Evolutionary conservation across 2,113 vertebrate species (phyloP).

Genomic region (Seriola rivoliana): DNA sequence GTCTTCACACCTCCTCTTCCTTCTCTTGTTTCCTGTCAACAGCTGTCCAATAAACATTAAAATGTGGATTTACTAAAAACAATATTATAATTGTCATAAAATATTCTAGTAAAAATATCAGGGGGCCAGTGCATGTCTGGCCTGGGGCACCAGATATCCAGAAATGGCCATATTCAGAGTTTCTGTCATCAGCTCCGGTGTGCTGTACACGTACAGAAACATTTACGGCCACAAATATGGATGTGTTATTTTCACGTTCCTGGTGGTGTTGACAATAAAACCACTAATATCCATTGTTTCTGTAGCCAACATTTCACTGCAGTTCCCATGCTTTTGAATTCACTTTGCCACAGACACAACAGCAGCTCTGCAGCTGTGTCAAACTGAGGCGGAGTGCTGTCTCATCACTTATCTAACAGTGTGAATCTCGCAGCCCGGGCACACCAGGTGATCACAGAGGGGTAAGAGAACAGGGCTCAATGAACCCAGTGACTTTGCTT

Average conservation of each 20-base stretch:
- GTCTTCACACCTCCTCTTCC: too few relatives aligned
- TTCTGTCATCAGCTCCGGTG: too few relatives aligned
- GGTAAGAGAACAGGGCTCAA: background rate
- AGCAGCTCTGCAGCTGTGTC: background rate
- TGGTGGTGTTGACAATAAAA: background rate
- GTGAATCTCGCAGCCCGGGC: background rate
- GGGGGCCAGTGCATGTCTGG: too few relatives aligned
- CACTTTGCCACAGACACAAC: background rate
- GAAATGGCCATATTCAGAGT: too few relatives aligned
- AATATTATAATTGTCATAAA: too few relatives aligned
- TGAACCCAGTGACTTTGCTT: background rate
- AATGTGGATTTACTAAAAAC: too few relatives aligned
- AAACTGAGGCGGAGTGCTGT: background rate
- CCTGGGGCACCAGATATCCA: too few relatives aligned
- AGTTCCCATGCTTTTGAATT: background rate
- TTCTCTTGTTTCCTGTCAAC: too few relatives aligned
- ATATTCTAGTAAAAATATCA: too few relatives aligned
- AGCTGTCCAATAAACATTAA: too few relatives aligned
- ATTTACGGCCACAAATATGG: background rate
- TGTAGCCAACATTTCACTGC: background rate
- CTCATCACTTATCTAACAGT: background rate
- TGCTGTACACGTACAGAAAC: too few relatives aligned
- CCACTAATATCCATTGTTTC: background rate
- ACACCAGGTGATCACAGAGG: background rate
- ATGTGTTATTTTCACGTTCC: background rate